phyloP scores from a whole-genome alignment of 2,888 invertebrate species.

The Eledona agricola region DNA sequence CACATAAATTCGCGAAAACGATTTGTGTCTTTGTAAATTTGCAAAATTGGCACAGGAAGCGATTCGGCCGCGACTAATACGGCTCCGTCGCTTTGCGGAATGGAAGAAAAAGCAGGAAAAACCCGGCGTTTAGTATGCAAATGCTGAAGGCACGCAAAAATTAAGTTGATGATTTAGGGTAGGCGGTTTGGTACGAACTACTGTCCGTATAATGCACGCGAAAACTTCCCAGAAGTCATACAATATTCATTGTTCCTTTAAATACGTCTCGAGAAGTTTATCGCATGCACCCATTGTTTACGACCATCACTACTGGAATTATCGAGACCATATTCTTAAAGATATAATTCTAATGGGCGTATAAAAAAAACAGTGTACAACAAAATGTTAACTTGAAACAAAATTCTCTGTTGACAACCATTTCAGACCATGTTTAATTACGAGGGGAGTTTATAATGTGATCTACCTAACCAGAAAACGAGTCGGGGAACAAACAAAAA shows the following conservation, averaged over 20 bases:
- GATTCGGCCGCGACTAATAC: slow-evolving; percentile 2
- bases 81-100: slow-evolving; percentile 6
- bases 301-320: slow-evolving; percentile 26
- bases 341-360: no score
- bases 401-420: neutral
- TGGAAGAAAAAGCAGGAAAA: slow-evolving; percentile 14
- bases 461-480: no score
- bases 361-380: slow-evolving; percentile 1
- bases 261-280: slow-evolving; percentile 26
- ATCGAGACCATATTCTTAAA: no score
- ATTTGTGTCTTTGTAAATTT: no score
- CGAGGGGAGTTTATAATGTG: no score
- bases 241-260: slow-evolving; percentile 40
- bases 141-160: slow-evolving; percentile 13
- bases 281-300: slow-evolving; percentile 35
- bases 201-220: slow-evolving; percentile 20
- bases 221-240: slow-evolving; percentile 39
- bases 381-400: neutral
- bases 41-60: slow-evolving; percentile 2
- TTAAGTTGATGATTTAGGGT: no score
- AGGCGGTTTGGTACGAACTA: no score
- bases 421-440: no score
- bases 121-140: slow-evolving; percentile 20
- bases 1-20: slow-evolving; percentile 1
- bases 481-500: no score